These are phyloP conservation scores for Argopecten irradians DNA, from an alignment of 1,140 invertebrate genomes.

Conservation along the genomic window DNA sequence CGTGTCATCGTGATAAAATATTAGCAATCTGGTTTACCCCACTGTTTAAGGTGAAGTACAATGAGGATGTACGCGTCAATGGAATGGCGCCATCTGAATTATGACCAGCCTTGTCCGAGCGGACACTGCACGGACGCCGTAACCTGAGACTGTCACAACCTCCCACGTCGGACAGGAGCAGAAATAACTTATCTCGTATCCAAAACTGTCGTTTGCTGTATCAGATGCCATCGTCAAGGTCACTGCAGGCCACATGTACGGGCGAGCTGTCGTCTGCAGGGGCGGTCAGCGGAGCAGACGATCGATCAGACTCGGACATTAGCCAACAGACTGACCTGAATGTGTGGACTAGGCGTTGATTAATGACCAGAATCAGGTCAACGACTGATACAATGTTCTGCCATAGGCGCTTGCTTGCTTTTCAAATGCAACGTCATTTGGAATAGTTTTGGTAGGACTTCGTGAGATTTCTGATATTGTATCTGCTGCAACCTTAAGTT, in stretches of 20 bases:
- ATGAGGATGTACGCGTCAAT: not conserved
- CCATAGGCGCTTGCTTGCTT: no score
- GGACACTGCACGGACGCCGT: not conserved
- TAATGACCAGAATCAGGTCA: not conserved
- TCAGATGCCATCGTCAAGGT: not conserved
- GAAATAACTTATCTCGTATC: not conserved
- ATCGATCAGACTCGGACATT: not conserved
- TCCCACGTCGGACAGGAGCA: not conserved
- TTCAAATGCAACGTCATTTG: no score
- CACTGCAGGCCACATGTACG: not conserved
- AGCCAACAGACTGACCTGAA: not conserved
- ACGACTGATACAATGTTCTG: not conserved
- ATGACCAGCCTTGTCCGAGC: not conserved
- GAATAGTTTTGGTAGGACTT: no score
- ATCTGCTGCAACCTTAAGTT: no score
- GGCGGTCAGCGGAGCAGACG: conserved; percentile 3
- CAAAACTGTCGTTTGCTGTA: not conserved
- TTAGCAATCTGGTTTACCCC: no score
- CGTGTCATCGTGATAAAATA: no score
- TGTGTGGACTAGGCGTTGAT: not conserved
- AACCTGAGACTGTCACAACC: not conserved
- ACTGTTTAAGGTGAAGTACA: no score
- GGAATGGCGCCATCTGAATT: not conserved
- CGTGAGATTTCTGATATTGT: no score
- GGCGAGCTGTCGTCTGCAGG: not conserved